Evolutionary conservation across 92 coral and sea anemone genomes (phyloP).

Genomic region (Chrysogorgia sp.): DNA sequence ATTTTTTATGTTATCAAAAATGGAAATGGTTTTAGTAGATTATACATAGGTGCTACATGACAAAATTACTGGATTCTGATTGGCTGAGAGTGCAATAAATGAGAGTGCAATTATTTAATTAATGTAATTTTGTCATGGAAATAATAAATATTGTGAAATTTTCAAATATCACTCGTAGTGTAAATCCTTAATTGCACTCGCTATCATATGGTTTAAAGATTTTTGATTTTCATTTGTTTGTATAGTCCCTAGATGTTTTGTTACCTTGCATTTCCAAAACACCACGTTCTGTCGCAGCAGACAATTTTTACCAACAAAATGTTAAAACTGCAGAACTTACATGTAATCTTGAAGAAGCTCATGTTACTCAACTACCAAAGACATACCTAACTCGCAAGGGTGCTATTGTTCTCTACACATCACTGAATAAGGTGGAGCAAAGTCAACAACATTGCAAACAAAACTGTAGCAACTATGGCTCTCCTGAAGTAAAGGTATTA

Average conservation of each 20-base stretch:
- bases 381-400: constrained; percentile 95
- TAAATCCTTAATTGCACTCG: too few species aligned
- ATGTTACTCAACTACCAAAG: constrained; percentile 65
- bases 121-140: too few species aligned
- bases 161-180: too few species aligned
- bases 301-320: neutral
- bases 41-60: too few species aligned
- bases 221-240: neutral
- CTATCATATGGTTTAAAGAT: neutral
- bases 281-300: neutral
- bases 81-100: too few species aligned
- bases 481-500: neutral
- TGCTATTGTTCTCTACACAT: constrained; percentile 85
- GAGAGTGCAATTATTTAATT: too few species aligned
- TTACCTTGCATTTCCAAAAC: constrained; percentile 20
- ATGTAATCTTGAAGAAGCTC: neutral
- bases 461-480: neutral
- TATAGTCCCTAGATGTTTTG: constrained; percentile 8
- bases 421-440: constrained; percentile 60
- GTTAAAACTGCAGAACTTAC: neutral
- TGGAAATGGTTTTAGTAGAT: too few species aligned
- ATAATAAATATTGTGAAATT: too few species aligned
- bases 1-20: too few species aligned
- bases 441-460: constrained; percentile 22
- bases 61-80: too few species aligned